Conservation (phyloP, 2,797 vertebrate species). For the Nasua narica region DNA sequence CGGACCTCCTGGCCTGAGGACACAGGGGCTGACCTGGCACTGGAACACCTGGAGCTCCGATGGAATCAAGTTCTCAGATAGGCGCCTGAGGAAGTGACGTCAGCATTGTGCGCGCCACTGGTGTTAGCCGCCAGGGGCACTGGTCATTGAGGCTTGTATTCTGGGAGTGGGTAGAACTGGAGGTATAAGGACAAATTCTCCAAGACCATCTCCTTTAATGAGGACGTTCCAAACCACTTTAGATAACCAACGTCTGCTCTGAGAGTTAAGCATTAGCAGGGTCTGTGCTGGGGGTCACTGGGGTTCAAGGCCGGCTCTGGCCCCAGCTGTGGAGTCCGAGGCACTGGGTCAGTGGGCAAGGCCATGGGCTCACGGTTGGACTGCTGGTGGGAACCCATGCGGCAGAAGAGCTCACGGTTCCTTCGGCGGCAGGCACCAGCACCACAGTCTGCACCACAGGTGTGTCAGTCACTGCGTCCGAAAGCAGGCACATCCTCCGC, state of each 20-base stretch:
- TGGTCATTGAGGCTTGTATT: conserved; percentile 88
- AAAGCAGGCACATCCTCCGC: neutral
- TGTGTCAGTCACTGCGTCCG: neutral
- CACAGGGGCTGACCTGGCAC: accelerated
- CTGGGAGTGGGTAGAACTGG: conserved; percentile 92
- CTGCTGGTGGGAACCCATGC: neutral
- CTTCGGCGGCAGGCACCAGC: neutral
- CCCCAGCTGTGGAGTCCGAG: accelerated
- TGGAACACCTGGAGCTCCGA: conserved; percentile 77
- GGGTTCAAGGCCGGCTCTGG: neutral
- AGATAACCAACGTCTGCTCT: conserved; percentile 88
- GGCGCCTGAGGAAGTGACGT: neutral
- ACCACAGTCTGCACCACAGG: neutral
- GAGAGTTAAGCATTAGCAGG: conserved; percentile 82
- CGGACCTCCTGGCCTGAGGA: neutral
- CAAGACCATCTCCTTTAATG: conserved; percentile 91
- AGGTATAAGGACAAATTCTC: conserved; percentile 92
- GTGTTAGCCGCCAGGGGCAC: neutral
- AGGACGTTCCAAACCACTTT: conserved; percentile 90
- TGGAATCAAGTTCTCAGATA: conserved; percentile 78
- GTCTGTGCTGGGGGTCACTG: neutral
- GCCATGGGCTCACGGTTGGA: neutral
- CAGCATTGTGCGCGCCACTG: accelerated
- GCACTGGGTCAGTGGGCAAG: accelerated
- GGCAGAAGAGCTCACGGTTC: neutral